phyloP scores from a whole-genome alignment of 2,888 invertebrate genomes.

The Meghimatium bilineatum region DNA sequence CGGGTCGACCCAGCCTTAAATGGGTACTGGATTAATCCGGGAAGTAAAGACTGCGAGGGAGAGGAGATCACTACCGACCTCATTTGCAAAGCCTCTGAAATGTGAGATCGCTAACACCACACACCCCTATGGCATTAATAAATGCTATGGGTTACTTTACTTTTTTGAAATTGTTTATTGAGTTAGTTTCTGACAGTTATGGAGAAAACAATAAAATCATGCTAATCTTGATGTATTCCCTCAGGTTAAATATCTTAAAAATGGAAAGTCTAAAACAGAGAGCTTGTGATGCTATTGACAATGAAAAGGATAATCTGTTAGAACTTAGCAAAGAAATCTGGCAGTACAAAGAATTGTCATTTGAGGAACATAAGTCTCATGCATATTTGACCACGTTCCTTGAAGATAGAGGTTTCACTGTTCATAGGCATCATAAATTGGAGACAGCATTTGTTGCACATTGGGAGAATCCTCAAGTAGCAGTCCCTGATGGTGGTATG shows the following conservation, averaged over 20 bases:
- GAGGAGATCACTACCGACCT: too few species aligned
- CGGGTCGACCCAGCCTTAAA: too few species aligned
- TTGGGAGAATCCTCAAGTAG: constrained; percentile 31
- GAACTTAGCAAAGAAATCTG: constrained; percentile 38
- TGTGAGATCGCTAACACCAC: too few species aligned
- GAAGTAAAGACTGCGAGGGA: too few species aligned
- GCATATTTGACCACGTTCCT: constrained; percentile 60
- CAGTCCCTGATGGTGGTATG: constrained; percentile 11
- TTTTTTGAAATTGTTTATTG: too few species aligned
- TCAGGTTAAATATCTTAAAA: background rate
- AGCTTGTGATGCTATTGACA: constrained; percentile 34
- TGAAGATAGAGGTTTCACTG: constrained; percentile 64
- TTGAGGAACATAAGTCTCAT: constrained; percentile 40
- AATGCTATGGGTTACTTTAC: too few species aligned
- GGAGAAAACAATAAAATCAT: too few species aligned
- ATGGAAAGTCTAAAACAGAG: constrained; percentile 40
- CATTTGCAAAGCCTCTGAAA: too few species aligned
- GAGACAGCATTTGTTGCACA: constrained; percentile 64
- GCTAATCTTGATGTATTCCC: background rate
- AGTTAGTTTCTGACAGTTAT: background rate
- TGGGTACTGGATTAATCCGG: too few species aligned
- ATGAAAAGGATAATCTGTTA: constrained; percentile 4
- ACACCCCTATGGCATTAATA: too few species aligned
- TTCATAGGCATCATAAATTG: constrained; percentile 63
- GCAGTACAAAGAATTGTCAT: constrained; percentile 44